These are phyloP conservation scores for Habroteleia sp. DNA, from an alignment of 2,888 invertebrate species.

Conservation along the genomic window DNA sequence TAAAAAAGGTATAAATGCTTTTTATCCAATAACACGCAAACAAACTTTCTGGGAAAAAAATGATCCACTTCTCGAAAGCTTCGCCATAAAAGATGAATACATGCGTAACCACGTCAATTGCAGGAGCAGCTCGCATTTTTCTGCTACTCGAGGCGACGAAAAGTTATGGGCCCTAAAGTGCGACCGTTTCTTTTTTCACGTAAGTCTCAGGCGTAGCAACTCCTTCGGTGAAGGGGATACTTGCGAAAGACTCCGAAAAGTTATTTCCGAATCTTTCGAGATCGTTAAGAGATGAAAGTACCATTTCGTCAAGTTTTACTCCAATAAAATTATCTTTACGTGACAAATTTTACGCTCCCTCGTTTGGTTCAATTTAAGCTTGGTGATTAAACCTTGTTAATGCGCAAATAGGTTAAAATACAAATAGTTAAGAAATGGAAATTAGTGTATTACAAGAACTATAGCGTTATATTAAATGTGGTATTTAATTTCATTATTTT, in stretches of 20 bases:
- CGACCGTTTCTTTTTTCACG: conserved; percentile 54
- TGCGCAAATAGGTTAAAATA: too few relatives aligned
- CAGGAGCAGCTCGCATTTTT: conserved; percentile 72
- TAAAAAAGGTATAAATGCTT: background rate
- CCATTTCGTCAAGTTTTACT: conserved; percentile 11
- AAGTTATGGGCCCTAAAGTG: conserved; percentile 66
- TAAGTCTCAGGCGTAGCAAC: conserved; percentile 41
- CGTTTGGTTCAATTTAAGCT: too few relatives aligned
- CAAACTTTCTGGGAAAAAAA: conserved; percentile 4
- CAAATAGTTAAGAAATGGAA: too few relatives aligned
- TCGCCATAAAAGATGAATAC: conserved; percentile 56
- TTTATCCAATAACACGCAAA: conserved; percentile 15
- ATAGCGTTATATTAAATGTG: too few relatives aligned
- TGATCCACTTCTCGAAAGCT: conserved; percentile 16
- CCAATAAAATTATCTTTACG: conserved; percentile 12
- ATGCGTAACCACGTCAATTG: conserved; percentile 69
- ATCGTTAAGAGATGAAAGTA: conserved; percentile 53
- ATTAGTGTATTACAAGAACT: too few relatives aligned
- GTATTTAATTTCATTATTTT: too few relatives aligned
- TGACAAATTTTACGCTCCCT: conserved; percentile 19
- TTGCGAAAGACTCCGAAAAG: conserved; percentile 32
- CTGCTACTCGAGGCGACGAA: conserved; percentile 66
- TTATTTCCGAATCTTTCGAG: conserved; percentile 49
- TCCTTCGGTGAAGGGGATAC: conserved; percentile 48
- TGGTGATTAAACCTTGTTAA: too few relatives aligned